Conservation (phyloP, 1,140 invertebrate genomes). For the Archivesica marissinica region DNA sequence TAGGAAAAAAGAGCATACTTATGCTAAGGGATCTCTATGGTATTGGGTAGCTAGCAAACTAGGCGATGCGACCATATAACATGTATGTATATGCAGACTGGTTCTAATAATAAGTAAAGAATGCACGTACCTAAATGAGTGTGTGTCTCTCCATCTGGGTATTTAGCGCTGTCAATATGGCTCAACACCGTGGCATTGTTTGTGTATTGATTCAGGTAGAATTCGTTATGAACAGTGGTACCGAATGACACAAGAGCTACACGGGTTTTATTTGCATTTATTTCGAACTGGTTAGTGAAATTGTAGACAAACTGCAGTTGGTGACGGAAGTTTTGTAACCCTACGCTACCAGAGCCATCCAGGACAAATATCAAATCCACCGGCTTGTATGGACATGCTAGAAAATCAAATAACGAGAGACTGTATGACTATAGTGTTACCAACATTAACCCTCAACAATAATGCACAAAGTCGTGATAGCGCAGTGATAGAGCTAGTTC, state of each 20-base stretch:
- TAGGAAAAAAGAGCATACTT: no score
- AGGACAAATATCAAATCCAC: conserved; percentile 72
- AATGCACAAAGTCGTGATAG: no score
- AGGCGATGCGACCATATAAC: no score
- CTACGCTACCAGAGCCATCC: conserved; percentile 70
- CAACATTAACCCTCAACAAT: no score
- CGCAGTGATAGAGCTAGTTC: no score
- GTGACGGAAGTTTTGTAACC: conserved; percentile 65
- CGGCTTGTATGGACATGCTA: conserved; percentile 27
- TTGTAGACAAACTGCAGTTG: conserved; percentile 69
- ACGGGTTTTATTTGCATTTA: conserved; percentile 55
- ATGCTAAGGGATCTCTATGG: no score
- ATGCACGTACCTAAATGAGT: conserved; percentile 45
- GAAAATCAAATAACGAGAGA: background rate
- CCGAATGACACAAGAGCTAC: conserved; percentile 64
- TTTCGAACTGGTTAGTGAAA: conserved; percentile 65
- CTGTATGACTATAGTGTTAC: no score
- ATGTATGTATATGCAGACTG: no score
- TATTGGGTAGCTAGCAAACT: no score
- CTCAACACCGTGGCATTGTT: conserved; percentile 41
- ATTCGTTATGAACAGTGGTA: conserved; percentile 19
- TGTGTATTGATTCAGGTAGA: conserved; percentile 60
- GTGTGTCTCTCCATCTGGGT: conserved; percentile 59
- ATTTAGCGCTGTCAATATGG: conserved; percentile 41
- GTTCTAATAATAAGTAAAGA: background rate